phyloP scores from a whole-genome alignment of 2,113 vertebrate species.

The Gymnogyps californianus region DNA sequence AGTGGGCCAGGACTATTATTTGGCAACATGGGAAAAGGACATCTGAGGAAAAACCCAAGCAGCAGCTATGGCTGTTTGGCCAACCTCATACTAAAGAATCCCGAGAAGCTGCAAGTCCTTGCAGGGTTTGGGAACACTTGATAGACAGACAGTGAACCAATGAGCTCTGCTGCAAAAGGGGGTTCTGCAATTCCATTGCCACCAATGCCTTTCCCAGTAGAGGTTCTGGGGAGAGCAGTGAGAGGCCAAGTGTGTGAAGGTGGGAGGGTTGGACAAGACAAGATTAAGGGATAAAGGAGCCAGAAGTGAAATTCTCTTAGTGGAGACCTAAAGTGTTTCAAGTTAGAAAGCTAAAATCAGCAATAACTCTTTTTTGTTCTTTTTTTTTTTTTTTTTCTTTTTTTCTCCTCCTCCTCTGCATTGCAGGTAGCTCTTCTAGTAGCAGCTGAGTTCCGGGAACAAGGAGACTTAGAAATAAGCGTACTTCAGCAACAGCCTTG shows the following conservation, averaged over 20 bases:
- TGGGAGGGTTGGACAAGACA: too few relatives aligned
- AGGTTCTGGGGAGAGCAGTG: not conserved
- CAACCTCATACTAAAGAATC: too few relatives aligned
- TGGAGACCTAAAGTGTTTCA: not conserved
- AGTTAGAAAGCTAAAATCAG: not conserved
- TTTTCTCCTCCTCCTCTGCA: too few relatives aligned
- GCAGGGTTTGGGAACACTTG: not conserved
- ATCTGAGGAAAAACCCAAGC: not conserved
- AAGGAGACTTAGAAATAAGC: conserved; percentile 88
- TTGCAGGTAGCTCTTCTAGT: conserved; percentile 85
- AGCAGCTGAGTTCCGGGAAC: conserved; percentile 92
- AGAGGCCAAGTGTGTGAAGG: too few relatives aligned
- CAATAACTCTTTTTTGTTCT: not conserved
- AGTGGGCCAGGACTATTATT: too few relatives aligned
- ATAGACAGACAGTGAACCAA: not conserved
- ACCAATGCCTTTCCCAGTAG: not conserved
- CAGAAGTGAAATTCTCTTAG: too few relatives aligned
- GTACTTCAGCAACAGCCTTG: conserved; percentile 85
- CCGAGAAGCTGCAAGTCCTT: not conserved
- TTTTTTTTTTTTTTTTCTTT: not conserved
- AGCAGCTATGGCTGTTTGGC: not conserved
- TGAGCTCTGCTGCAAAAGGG: not conserved
- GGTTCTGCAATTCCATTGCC: not conserved
- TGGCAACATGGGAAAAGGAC: not conserved
- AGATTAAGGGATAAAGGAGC: not conserved